Evolutionary conservation across 2,113 vertebrate species (phyloP).

Genomic region (Romanogobio albipinnatus): DNA sequence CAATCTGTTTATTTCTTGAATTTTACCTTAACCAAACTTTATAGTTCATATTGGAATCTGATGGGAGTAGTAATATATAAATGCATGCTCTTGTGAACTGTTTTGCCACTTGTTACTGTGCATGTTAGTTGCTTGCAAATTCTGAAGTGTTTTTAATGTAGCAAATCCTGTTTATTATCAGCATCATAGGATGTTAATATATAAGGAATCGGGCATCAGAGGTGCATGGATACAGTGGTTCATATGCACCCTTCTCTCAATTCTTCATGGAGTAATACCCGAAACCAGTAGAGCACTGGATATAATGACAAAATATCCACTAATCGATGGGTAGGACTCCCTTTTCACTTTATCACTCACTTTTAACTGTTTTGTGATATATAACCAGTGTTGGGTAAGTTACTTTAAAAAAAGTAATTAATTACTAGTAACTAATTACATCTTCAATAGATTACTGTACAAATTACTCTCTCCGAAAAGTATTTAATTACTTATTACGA

Average conservation of each 20-base stretch:
- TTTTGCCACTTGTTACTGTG: not conserved
- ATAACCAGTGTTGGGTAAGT: no score
- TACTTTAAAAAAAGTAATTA: no score
- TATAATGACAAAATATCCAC: constrained; percentile 77
- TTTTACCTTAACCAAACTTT: no score
- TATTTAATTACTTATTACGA: no score
- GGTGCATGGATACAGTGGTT: not conserved
- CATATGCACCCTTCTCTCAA: constrained; percentile 17
- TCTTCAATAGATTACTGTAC: no score
- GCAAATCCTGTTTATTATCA: not conserved
- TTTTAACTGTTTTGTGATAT: not conserved
- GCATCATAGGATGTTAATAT: constrained; percentile 35
- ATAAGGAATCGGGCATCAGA: constrained; percentile 1
- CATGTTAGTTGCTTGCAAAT: not conserved
- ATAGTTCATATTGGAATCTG: not conserved
- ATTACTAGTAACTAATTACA: no score
- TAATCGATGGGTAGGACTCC: constrained; percentile 84
- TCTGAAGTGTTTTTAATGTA: not conserved
- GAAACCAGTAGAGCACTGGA: constrained; percentile 60
- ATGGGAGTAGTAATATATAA: not conserved
- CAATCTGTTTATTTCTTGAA: not conserved
- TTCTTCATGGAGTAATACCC: constrained; percentile 49
- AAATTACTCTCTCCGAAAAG: no score
- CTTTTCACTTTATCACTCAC: not conserved
- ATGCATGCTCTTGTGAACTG: not conserved